Evolutionary conservation across 2,888 invertebrate species (phyloP).

Genomic region (Eupsilia transversa): DNA sequence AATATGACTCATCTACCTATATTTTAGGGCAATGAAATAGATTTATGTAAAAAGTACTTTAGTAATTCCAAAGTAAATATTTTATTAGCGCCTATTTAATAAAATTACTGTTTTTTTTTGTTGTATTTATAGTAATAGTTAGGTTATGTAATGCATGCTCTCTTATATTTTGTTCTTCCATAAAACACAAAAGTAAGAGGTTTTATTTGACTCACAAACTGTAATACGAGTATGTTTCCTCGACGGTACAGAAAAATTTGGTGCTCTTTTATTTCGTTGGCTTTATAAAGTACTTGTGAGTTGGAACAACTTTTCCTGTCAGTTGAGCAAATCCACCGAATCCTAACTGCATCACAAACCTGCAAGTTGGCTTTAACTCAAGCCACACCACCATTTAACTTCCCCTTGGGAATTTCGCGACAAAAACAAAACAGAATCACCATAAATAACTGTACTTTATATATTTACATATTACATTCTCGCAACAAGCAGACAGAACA

Average conservation of each 20-base stretch:
- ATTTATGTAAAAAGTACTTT: neutral
- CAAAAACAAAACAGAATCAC: slow-evolving; percentile 65
- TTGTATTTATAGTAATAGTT: slow-evolving; percentile 8
- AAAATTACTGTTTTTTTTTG: slow-evolving; percentile 11
- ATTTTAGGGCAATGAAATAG: neutral
- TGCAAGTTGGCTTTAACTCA: slow-evolving; percentile 70
- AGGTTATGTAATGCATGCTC: slow-evolving; percentile 22
- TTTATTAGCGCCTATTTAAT: slow-evolving; percentile 22
- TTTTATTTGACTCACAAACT: slow-evolving; percentile 44
- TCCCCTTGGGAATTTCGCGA: slow-evolving; percentile 54
- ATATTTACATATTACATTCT: slow-evolving; percentile 64
- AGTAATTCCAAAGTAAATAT: slow-evolving; percentile 8
- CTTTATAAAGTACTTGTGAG: slow-evolving; percentile 55
- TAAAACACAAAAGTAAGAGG: slow-evolving; percentile 25
- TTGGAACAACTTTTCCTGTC: slow-evolving; percentile 67
- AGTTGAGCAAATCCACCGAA: slow-evolving; percentile 70
- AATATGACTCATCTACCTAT: neutral
- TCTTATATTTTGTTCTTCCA: slow-evolving; percentile 13
- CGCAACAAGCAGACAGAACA: slow-evolving; percentile 48
- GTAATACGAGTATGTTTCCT: slow-evolving; percentile 37
- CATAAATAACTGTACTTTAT: slow-evolving; percentile 61
- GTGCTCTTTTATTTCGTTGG: slow-evolving; percentile 52
- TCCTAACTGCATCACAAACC: slow-evolving; percentile 70
- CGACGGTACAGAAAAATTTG: slow-evolving; percentile 26
- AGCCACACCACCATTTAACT: slow-evolving; percentile 69